These are phyloP conservation scores for Archocentrus centrarchus DNA, from an alignment of 2,113 vertebrate species.

Conservation along the genomic window DNA sequence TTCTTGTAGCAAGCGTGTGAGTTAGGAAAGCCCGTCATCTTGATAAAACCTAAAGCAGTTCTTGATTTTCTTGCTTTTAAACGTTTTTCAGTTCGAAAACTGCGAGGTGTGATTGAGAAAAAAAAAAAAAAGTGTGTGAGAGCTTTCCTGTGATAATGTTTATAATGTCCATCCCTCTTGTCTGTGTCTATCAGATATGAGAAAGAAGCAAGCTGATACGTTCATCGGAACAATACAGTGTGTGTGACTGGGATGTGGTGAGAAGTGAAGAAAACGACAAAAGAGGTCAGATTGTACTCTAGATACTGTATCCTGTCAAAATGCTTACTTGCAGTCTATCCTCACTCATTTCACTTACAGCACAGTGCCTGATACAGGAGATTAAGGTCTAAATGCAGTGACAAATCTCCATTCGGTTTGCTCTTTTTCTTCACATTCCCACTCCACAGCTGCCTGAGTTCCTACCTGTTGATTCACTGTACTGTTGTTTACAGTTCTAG, in stretches of 20 bases:
- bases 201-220: conserved; percentile 27
- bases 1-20: conserved; percentile 38
- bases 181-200: conserved; percentile 39
- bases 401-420: not conserved
- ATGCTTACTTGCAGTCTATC: conserved; percentile 53
- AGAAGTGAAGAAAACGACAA: conserved; percentile 49
- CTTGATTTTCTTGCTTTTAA: not conserved
- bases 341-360: conserved; percentile 21
- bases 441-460: conserved; percentile 46
- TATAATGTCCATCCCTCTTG: conserved; percentile 12
- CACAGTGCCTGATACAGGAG: not conserved
- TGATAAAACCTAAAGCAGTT: conserved; percentile 11
- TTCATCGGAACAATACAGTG: conserved; percentile 29
- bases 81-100: not conserved
- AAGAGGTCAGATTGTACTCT: conserved; percentile 72
- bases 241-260: conserved; percentile 56
- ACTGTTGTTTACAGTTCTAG: conserved; percentile 71
- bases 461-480: conserved; percentile 78
- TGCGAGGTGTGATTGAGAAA: not conserved
- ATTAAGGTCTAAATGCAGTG: not conserved
- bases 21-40: conserved; percentile 46
- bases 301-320: conserved; percentile 71
- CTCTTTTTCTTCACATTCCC: conserved; percentile 23
- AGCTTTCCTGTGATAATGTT: not conserved
- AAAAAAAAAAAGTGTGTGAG: not conserved